Percentiles rank a stretch among this genome's conserved stretches.
These are phyloP conservation scores for Petrosia ficiformis DNA, from an alignment of 37 sponge, comb jelly and placozoan genomes.

Conservation along the genomic window DNA sequence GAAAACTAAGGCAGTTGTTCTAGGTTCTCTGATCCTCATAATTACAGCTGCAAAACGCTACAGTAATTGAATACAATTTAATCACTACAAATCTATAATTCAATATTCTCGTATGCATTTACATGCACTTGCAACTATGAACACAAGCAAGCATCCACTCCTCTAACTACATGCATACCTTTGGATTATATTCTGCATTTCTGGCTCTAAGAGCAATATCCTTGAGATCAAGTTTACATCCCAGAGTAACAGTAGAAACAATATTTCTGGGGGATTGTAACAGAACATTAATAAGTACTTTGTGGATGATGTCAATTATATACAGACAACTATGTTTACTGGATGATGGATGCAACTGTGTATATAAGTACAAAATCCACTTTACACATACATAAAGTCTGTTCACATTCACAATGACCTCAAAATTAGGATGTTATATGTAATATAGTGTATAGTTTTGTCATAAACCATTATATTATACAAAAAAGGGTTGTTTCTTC, in stretches of 20 bases:
- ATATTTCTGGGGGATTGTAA: constrained; percentile 81
- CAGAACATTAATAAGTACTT: not conserved
- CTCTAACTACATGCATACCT: constrained; percentile 60
- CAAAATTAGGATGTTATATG: no score
- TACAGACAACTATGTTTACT: no score
- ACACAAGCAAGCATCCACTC: no score
- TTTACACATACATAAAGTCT: no score
- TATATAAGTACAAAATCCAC: not conserved
- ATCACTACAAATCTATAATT: constrained; percentile 4
- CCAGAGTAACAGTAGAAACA: constrained; percentile 96
- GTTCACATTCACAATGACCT: no score
- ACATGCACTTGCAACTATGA: no score
- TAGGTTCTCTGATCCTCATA: constrained; percentile 97
- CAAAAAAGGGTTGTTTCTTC: no score
- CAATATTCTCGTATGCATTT: no score
- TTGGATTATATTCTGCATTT: constrained; percentile 99
- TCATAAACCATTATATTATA: no score
- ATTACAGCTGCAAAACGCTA: constrained; percentile 99
- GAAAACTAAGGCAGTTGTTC: constrained; percentile 98
- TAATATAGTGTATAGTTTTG: no score
- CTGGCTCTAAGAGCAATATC: constrained; percentile 95
- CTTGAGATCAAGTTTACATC: constrained; percentile 93
- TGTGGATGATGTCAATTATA: not conserved
- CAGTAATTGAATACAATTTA: not conserved
- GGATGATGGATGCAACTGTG: no score